These are phyloP conservation scores for Progne subis DNA, from an alignment of 2,113 vertebrate genomes.

Conservation along the genomic window DNA sequence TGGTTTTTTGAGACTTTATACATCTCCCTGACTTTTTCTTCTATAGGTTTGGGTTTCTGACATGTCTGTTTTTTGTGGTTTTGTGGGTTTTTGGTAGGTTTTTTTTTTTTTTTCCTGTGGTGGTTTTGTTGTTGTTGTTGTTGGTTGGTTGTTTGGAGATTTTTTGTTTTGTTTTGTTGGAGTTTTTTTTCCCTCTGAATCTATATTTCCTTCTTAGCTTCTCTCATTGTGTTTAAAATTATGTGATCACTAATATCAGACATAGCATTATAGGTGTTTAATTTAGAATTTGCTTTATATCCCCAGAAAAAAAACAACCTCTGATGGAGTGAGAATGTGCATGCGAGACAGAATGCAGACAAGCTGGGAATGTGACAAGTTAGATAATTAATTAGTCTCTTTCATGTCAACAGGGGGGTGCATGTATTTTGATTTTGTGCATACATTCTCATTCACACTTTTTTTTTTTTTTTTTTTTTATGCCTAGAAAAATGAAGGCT, in stretches of 20 bases:
- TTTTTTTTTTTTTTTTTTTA: not conserved
- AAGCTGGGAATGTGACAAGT: slow-evolving; percentile 34
- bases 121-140: too few species aligned
- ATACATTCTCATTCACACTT: slow-evolving; percentile 38
- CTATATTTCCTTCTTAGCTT: not conserved
- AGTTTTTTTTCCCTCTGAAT: not conserved
- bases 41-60: not conserved
- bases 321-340: not conserved
- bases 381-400: slow-evolving; percentile 64
- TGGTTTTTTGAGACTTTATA: not conserved
- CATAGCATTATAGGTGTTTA: not conserved
- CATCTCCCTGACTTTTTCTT: not conserved
- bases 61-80: fast-evolving
- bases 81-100: too few species aligned
- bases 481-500: not conserved
- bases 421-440: slow-evolving; percentile 42
- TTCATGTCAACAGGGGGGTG: slow-evolving; percentile 25
- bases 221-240: not conserved
- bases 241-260: not conserved
- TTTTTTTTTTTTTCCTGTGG: too few species aligned
- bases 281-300: slow-evolving; percentile 36
- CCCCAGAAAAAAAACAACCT: not conserved
- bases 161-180: fast-evolving
- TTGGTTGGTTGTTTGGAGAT: too few species aligned
- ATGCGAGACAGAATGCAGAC: not conserved